phyloP scores from a whole-genome alignment of 2,113 vertebrate genomes.

The Pungitius pungitius region DNA sequence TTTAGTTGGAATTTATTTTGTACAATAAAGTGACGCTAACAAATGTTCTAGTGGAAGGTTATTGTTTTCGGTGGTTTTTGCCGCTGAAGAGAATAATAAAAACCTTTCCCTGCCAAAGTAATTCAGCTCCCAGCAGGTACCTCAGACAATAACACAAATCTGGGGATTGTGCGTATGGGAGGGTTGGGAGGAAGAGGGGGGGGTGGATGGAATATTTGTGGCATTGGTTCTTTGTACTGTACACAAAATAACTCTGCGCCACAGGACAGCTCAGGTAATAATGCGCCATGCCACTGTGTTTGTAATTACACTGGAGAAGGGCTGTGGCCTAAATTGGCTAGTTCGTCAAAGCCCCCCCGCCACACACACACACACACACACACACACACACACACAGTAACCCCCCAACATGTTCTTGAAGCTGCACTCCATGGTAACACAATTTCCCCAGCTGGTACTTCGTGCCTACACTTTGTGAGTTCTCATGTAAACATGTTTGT shows the following conservation, averaged over 20 bases:
- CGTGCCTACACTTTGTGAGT: constrained; percentile 16
- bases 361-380: no score
- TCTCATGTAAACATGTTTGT: constrained; percentile 27
- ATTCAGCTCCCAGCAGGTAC: constrained; percentile 59
- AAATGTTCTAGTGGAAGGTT: constrained; percentile 58
- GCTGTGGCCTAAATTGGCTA: constrained; percentile 55
- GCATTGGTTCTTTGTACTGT: constrained; percentile 56
- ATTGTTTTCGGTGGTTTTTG: constrained; percentile 32
- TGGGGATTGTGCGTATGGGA: constrained; percentile 42
- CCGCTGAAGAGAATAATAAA: constrained; percentile 49
- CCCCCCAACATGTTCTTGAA: not conserved
- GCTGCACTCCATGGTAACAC: not conserved
- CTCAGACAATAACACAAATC: constrained; percentile 62
- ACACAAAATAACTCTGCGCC: constrained; percentile 66
- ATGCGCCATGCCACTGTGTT: constrained; percentile 59
- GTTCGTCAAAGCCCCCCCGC: constrained; percentile 43
- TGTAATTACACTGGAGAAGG: constrained; percentile 62
- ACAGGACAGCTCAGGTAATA: constrained; percentile 66
- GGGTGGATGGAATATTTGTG: constrained; percentile 51
- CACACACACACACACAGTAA: no score
- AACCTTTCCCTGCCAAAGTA: constrained; percentile 42
- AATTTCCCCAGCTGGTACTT: constrained; percentile 23
- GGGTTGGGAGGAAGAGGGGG: not conserved
- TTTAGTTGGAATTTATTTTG: constrained; percentile 13
- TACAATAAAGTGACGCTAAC: constrained; percentile 35